A percentile compares a stretch with the other conserved stretches of the same genome.
Conservation (phyloP, 2,888 invertebrate genomes). For the Cacoxenus indagator region DNA sequence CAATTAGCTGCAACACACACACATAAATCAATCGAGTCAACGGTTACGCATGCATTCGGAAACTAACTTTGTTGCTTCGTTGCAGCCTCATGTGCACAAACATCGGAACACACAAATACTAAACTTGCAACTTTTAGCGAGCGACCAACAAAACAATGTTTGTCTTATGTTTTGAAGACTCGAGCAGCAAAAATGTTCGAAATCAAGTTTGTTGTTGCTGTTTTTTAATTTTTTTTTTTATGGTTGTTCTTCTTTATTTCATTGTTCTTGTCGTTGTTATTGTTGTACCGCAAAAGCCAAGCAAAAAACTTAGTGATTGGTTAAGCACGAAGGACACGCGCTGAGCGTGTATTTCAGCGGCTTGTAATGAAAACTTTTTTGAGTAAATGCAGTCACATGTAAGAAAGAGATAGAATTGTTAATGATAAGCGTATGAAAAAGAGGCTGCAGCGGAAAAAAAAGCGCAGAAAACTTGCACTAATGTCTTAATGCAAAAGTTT, state of each 20-base stretch:
- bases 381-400: neutral
- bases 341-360: neutral
- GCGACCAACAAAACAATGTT: too few species aligned
- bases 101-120: too few species aligned
- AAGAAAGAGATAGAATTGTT: constrained; percentile 34
- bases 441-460: constrained; percentile 16
- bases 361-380: constrained; percentile 9
- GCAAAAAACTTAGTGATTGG: constrained; percentile 20
- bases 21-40: too few species aligned
- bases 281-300: constrained; percentile 36
- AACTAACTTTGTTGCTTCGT: too few species aligned
- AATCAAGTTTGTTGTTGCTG: neutral
- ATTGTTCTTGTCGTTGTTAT: neutral
- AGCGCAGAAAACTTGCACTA: constrained; percentile 51
- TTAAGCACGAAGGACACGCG: neutral
- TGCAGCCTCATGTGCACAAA: too few species aligned
- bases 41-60: too few species aligned
- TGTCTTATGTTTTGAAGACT: too few species aligned
- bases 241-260: neutral
- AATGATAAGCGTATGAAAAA: constrained; percentile 15
- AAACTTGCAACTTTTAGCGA: too few species aligned
- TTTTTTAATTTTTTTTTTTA: neutral
- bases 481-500: constrained; percentile 64
- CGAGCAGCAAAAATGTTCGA: too few species aligned
- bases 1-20: too few species aligned